Conservation (phyloP, 37 sponge, comb jelly and placozoan species). For the Lycopodina hypogea region DNA sequence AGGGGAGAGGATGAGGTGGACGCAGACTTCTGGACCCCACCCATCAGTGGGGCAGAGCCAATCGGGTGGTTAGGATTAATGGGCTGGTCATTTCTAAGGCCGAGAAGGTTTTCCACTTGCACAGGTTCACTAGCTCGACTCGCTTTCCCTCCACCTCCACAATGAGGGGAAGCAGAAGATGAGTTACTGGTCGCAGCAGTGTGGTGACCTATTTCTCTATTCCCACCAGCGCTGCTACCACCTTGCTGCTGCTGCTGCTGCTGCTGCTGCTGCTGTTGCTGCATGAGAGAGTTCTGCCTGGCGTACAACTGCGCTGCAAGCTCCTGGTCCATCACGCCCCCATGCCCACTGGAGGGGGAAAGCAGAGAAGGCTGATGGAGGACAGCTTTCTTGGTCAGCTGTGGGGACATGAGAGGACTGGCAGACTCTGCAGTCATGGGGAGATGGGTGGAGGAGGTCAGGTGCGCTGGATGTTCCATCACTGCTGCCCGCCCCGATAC, state of each 20-base stretch:
- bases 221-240: neutral
- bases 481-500: neutral
- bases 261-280: too few relatives aligned
- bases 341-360: neutral
- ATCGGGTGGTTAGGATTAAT: neutral
- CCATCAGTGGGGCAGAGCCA: neutral
- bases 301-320: constrained; percentile 8
- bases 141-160: neutral
- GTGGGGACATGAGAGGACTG: constrained; percentile 34
- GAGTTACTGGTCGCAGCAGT: neutral
- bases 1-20: neutral
- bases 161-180: neutral
- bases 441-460: constrained; percentile 16
- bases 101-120: constrained; percentile 44
- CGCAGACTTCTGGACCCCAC: constrained; percentile 10
- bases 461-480: constrained; percentile 17
- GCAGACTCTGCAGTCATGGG: constrained; percentile 25
- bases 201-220: neutral
- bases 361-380: constrained; percentile 3
- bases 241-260: neutral
- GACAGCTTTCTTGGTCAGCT: neutral
- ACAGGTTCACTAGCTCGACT: constrained; percentile 13
- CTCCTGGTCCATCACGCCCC: constrained; percentile 4
- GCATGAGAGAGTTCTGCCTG: constrained; percentile 2
- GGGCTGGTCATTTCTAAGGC: constrained; percentile 35